phyloP scores from a whole-genome alignment of 2,113 vertebrate genomes.

The Cyanoramphus novaezelandiae region DNA sequence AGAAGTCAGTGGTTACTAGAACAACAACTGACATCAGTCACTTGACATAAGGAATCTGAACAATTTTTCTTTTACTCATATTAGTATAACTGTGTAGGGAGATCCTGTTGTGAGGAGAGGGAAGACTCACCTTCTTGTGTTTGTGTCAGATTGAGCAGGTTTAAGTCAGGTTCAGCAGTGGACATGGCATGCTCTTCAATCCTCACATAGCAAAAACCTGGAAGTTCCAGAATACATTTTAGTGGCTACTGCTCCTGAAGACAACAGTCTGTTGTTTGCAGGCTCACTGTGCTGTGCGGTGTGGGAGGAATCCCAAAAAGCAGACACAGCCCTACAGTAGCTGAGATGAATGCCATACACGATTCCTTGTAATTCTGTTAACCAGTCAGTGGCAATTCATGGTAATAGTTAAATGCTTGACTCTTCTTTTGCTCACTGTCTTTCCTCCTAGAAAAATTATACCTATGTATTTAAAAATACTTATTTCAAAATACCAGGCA shows the following conservation, averaged over 20 bases:
- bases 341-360: not conserved
- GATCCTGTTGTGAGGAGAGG: not conserved
- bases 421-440: not conserved
- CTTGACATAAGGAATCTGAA: not conserved
- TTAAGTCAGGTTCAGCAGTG: not conserved
- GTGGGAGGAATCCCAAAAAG: not conserved
- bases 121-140: not conserved
- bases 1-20: not conserved
- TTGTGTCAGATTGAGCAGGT: not conserved
- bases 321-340: not conserved
- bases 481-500: not conserved
- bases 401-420: not conserved
- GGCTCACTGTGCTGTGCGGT: not conserved
- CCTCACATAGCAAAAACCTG: not conserved
- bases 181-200: not conserved
- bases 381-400: not conserved
- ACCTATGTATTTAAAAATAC: not conserved
- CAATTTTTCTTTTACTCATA: not conserved
- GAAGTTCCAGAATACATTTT: not conserved
- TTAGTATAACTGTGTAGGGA: not conserved
- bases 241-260: not conserved
- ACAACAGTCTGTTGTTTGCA: not conserved
- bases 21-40: not conserved
- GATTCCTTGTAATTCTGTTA: not conserved
- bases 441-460: not conserved